Evolutionary conservation across 2,797 vertebrate genomes (phyloP).

Genomic region (Syngnathus rostellatus): DNA sequence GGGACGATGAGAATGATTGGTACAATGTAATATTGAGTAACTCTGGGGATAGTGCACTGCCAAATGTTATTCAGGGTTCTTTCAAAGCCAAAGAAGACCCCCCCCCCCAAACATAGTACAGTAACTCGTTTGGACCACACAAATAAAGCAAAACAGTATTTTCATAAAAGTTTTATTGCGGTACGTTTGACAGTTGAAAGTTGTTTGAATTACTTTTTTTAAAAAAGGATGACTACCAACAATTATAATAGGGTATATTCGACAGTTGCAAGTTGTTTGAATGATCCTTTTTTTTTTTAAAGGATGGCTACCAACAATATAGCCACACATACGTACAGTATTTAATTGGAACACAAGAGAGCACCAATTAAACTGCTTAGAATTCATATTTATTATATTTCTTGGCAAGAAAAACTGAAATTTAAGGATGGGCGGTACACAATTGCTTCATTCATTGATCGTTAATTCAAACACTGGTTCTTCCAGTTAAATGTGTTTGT

Average conservation of each 20-base stretch:
- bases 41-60: background rate
- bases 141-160: background rate
- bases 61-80: background rate
- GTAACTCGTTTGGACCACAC: background rate
- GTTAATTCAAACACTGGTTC: background rate
- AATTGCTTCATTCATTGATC: background rate
- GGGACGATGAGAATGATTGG: background rate
- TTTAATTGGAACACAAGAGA: background rate
- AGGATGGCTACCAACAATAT: background rate
- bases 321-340: background rate
- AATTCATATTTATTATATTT: conserved; percentile 1
- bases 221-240: too few relatives aligned
- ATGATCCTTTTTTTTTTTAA: background rate
- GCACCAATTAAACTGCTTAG: background rate
- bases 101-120: background rate
- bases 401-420: background rate
- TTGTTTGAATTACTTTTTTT: background rate
- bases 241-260: background rate
- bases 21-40: background rate
- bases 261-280: background rate
- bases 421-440: background rate
- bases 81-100: background rate
- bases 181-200: too few relatives aligned
- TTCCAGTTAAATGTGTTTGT: background rate
- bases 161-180: background rate